Evolutionary conservation across 2,113 vertebrate species (phyloP).

Genomic region (Mesoclemmys tuberculata): DNA sequence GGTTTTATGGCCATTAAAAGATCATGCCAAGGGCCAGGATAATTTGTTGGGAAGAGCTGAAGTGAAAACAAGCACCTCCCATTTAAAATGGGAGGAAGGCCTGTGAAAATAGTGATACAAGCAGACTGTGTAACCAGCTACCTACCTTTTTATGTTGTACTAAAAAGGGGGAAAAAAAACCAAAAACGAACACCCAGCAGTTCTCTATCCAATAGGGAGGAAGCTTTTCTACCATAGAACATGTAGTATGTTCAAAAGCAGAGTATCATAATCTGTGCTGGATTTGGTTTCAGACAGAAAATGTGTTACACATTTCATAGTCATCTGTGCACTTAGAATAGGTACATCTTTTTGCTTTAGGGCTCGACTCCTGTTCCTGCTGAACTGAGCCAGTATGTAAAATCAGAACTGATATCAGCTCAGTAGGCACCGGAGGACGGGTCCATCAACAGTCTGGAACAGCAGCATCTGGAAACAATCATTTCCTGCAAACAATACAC

Average conservation of each 20-base stretch:
- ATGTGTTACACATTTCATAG: slow-evolving; percentile 28
- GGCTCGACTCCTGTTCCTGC: slow-evolving; percentile 99
- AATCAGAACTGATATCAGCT: slow-evolving; percentile 99
- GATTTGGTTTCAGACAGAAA: neutral
- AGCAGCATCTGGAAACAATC: slow-evolving; percentile 24
- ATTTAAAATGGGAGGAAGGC: neutral
- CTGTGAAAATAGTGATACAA: neutral
- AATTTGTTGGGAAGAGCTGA: neutral
- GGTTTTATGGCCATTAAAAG: neutral
- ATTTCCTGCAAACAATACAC: slow-evolving; percentile 34
- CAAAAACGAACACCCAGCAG: no score
- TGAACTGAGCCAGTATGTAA: slow-evolving; percentile 99
- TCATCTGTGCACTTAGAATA: slow-evolving; percentile 53
- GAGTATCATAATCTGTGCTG: neutral
- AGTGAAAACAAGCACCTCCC: neutral
- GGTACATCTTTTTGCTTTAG: slow-evolving; percentile 77
- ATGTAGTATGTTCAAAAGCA: neutral
- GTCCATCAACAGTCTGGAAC: slow-evolving; percentile 81
- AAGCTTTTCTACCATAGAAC: slow-evolving; percentile 11
- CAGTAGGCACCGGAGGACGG: slow-evolving; percentile 99
- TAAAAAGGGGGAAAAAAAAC: neutral
- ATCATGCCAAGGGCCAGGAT: neutral
- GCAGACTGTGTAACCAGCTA: neutral
- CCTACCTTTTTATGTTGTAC: neutral
- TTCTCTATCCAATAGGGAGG: neutral